Evolutionary conservation across 2,888 invertebrate species (phyloP).

Genomic region (Sphaerophoria taeniata): DNA sequence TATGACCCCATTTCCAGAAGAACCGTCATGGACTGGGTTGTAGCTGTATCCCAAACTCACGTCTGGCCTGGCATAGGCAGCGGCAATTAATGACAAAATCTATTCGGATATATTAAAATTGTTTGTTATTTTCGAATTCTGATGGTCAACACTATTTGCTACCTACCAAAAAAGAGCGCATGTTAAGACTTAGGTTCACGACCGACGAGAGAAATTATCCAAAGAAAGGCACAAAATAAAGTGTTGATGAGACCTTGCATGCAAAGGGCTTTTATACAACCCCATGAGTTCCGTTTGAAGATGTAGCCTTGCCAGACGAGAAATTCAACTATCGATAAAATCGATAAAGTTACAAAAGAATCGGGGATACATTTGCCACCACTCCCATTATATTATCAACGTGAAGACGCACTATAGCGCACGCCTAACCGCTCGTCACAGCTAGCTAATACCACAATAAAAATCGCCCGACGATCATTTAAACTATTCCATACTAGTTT

Average conservation of each 20-base stretch:
- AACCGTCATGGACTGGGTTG: slow-evolving; percentile 10
- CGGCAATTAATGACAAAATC: slow-evolving; percentile 54
- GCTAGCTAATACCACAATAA: slow-evolving; percentile 20
- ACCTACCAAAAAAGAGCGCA: slow-evolving; percentile 64
- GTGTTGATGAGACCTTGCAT: slow-evolving; percentile 57
- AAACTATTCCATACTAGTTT: slow-evolving; percentile 60
- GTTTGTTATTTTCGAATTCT: neutral
- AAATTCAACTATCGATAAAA: slow-evolving; percentile 48
- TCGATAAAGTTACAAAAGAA: slow-evolving; percentile 60
- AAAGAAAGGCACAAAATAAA: slow-evolving; percentile 58
- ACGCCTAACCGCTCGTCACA: neutral
- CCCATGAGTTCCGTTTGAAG: slow-evolving; percentile 36
- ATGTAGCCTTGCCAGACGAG: slow-evolving; percentile 53
- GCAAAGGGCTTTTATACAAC: slow-evolving; percentile 64
- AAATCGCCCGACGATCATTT: slow-evolving; percentile 43
- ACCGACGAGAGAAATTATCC: slow-evolving; percentile 45
- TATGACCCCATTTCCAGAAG: slow-evolving; percentile 25
- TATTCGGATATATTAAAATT: slow-evolving; percentile 2
- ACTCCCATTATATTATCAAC: slow-evolving; percentile 4
- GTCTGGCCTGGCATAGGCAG: slow-evolving; percentile 49
- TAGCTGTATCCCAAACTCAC: slow-evolving; percentile 60
- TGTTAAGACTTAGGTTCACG: slow-evolving; percentile 29
- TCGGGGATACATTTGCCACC: slow-evolving; percentile 28
- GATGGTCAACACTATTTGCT: neutral
- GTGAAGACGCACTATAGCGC: neutral